Evolutionary conservation across 2,888 invertebrate species (phyloP).

Genomic region (Drosophila mettleri): DNA sequence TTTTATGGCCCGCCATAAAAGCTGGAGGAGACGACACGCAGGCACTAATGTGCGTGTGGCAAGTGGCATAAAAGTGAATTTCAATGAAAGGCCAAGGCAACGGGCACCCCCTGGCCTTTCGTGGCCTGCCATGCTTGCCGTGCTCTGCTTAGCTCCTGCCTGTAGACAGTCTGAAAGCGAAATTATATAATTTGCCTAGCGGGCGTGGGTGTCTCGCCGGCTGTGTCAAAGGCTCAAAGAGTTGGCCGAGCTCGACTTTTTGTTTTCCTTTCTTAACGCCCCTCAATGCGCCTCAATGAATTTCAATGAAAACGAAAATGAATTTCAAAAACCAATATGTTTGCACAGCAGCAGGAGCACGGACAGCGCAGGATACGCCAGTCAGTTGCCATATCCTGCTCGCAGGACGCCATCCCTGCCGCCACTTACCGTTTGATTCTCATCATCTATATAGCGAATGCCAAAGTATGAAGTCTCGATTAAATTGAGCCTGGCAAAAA

Average conservation of each 20-base stretch:
- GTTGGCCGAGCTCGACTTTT: constrained; percentile 38
- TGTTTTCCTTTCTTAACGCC: constrained; percentile 57
- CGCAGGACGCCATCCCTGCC: not conserved
- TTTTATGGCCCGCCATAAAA: constrained; percentile 37
- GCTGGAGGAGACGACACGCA: constrained; percentile 21
- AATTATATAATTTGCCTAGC: constrained; percentile 68
- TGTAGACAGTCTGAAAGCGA: constrained; percentile 61
- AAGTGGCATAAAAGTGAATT: constrained; percentile 51
- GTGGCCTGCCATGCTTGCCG: too few relatives aligned
- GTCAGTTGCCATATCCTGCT: constrained; percentile 46
- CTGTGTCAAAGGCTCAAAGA: constrained; percentile 60
- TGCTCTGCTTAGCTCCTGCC: not conserved
- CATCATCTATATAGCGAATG: constrained; percentile 95
- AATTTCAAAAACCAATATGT: constrained; percentile 79
- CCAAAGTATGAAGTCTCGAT: constrained; percentile 98
- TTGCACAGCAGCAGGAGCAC: constrained; percentile 44
- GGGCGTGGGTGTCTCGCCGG: constrained; percentile 54
- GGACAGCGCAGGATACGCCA: constrained; percentile 39
- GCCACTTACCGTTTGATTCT: constrained; percentile 95
- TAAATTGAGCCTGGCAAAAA: constrained; percentile 96
- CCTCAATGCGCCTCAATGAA: constrained; percentile 73
- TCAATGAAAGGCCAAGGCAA: constrained; percentile 54
- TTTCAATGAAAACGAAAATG: constrained; percentile 81
- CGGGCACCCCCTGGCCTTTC: not conserved
- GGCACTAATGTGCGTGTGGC: constrained; percentile 43